Evolutionary conservation across 2,888 invertebrate genomes (phyloP), one percentile per base, ranked within the genome.

Genomic region (Choristoneura rosaceana): DNA sequence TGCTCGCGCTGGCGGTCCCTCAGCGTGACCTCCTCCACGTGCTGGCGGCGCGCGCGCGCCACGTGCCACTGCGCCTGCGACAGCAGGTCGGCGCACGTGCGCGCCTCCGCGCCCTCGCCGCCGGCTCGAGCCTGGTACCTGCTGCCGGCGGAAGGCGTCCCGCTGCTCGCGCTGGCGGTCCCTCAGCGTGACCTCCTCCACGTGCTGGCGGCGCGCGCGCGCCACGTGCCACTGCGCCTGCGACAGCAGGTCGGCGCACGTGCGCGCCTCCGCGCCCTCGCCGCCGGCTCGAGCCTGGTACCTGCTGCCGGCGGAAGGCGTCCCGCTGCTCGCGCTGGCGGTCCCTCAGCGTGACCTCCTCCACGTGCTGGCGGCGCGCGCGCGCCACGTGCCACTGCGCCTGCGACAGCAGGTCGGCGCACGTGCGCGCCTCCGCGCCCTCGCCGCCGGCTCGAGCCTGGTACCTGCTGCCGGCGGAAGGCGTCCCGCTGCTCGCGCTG

Each of bases 71-170:
- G 25, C 25, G 25, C 25, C 25, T 25, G 25, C 25, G 25, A 25
- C 25, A 25, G 25, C 25, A 25, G 95, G 95, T 99, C 99, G 81
- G 98, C 98, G 88, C 99, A 99, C 78, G 98, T 97, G 70, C 98
- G 95, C 0, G 98, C 98, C 90, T 25, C 25, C 99, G 99, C 78
- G 98, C 97, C 70, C 98, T 95, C 0, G 98, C 98, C 90, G 99
- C 99, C 15, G n/a, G n/a, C 25, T 2, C 25, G 25, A 25, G 25
- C 25, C 25, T 25, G 25, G 0, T 25, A 25, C 25, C 25, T 25
- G 25, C 25, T 25, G 25, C 25, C 2, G 0, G 25, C 25, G 25
- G 25, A 25, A 25, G 25, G 25, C 25, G 25, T 25, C 25, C 25
- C 25, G 25, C 25, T 25, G 25, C 25, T 25, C 25, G 25, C 25